Evolutionary conservation across 2,113 vertebrate genomes (phyloP), one percentile per base, ranked within the genome.

Genomic region (Misgurnus mizolepis): DNA sequence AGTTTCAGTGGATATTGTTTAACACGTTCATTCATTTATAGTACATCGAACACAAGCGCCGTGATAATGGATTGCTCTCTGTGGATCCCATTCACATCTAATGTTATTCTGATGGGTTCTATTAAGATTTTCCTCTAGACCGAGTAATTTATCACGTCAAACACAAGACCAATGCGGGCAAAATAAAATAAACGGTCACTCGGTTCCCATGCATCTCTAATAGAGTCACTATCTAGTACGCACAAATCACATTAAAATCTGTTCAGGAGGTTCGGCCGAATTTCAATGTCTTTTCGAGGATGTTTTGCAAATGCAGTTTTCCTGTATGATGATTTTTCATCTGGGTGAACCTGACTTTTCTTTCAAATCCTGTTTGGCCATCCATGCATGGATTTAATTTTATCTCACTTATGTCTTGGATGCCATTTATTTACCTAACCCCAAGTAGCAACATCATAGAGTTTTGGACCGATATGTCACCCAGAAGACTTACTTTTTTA

Each of bases 61-160:
- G n/a, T 53, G 18, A 47, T 27, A 79, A 69, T 62, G 67, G 47
- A 62, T 79, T 68, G 47, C 43, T 79, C 22, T 58, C 43, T 7
- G 22, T 27, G 49, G 53, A 61, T 47, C 5, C 3, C 60, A 3
- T n/a, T 5, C 9, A n/a, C 45, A 70, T 5, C 40, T 14, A 70
- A 50, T n/a, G 14, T 18, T 78, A 27, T 41, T 22, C 68, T 39
- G 43, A 61, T 45, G 2, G 2, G 7, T 45, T 7, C 39, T 45
- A 64, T 80, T 65, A 53, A 53, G 64, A 14, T 18, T 5, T 55
- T 72, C 34, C n/a, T 73, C 4, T 43, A 22, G 18, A 62, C n/a
- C 34, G 7, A 80, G 65, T 53, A 3, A 72, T 80, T 71, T n/a
- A 3, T 47, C 47, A 45, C 4, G 39, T 74, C 79, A 66, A 66